Conservation (phyloP, 2,797 vertebrate species). For the Tympanoctomys barrerae region DNA sequence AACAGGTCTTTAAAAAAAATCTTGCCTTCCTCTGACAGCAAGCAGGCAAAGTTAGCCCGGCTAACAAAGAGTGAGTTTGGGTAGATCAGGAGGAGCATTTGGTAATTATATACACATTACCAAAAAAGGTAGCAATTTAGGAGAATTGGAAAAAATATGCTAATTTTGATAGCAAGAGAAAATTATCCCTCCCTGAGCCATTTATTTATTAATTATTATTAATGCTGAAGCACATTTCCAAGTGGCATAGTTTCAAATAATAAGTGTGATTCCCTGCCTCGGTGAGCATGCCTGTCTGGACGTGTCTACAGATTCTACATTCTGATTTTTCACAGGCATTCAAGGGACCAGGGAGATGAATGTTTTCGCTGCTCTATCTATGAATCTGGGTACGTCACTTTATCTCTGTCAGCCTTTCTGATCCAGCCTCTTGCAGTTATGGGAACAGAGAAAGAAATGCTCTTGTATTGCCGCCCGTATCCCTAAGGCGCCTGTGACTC, state of each 20-base stretch:
- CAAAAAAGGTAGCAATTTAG: slow-evolving; percentile 87
- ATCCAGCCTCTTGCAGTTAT: not conserved
- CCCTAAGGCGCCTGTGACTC: not conserved
- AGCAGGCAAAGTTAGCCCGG: slow-evolving; percentile 76
- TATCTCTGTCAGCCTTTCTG: not conserved
- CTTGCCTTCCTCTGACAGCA: slow-evolving; percentile 80
- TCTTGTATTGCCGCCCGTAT: not conserved
- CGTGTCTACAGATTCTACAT: not conserved
- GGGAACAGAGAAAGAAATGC: not conserved
- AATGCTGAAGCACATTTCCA: slow-evolving; percentile 61
- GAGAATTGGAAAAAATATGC: slow-evolving; percentile 82
- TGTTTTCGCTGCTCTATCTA: not conserved
- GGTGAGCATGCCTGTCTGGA: not conserved
- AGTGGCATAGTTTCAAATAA: slow-evolving; percentile 10
- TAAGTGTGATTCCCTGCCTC: slow-evolving; percentile 10
- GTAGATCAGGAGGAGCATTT: slow-evolving; percentile 79
- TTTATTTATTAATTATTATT: slow-evolving; percentile 80
- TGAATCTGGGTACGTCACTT: not conserved
- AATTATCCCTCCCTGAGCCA: slow-evolving; percentile 79
- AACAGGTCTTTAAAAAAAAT: slow-evolving; percentile 73
- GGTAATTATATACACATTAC: slow-evolving; percentile 88
- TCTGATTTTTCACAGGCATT: not conserved
- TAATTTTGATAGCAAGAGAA: slow-evolving; percentile 82
- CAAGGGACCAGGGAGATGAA: not conserved
- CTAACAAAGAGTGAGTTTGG: slow-evolving; percentile 83